Evolutionary conservation across 1,140 invertebrate species (phyloP).

Genomic region (Halyomorpha halys): DNA sequence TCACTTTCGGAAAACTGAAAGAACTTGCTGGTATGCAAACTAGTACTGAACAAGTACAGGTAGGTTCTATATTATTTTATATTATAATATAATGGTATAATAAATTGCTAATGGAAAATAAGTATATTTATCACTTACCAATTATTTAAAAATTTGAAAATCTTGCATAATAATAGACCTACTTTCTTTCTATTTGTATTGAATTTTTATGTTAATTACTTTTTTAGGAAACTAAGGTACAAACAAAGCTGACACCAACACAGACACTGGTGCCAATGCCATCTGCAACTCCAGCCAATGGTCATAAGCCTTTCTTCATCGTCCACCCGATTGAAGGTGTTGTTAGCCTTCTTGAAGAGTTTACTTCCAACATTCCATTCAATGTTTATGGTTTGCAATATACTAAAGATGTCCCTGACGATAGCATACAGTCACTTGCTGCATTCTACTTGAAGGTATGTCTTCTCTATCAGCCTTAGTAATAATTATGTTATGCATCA

Average conservation of each 20-base stretch:
- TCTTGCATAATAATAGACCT: no score
- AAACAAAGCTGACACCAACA: slow-evolving; percentile 49
- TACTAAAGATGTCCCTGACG: slow-evolving; percentile 58
- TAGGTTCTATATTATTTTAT: neutral
- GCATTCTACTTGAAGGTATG: slow-evolving; percentile 59
- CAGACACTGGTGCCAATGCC: slow-evolving; percentile 50
- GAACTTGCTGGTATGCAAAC: slow-evolving; percentile 42
- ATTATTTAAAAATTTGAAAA: no score
- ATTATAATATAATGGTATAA: neutral
- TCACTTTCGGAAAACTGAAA: slow-evolving; percentile 63
- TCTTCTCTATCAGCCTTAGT: neutral
- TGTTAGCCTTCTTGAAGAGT: slow-evolving; percentile 51
- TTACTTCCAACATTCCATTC: slow-evolving; percentile 57
- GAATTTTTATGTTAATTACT: slow-evolving; percentile 40
- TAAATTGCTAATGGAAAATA: no score
- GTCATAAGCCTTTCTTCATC: slow-evolving; percentile 51
- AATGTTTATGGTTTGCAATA: slow-evolving; percentile 82
- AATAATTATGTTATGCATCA: no score
- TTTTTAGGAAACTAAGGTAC: slow-evolving; percentile 27
- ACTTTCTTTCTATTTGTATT: no score
- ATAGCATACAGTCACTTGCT: slow-evolving; percentile 63
- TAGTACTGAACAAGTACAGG: neutral
- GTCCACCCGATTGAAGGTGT: slow-evolving; percentile 90
- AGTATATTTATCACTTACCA: no score
- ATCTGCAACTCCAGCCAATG: slow-evolving; percentile 39